Evolutionary conservation across 2,113 vertebrate genomes (phyloP).

Genomic region (Pseudopodoces humilis): DNA sequence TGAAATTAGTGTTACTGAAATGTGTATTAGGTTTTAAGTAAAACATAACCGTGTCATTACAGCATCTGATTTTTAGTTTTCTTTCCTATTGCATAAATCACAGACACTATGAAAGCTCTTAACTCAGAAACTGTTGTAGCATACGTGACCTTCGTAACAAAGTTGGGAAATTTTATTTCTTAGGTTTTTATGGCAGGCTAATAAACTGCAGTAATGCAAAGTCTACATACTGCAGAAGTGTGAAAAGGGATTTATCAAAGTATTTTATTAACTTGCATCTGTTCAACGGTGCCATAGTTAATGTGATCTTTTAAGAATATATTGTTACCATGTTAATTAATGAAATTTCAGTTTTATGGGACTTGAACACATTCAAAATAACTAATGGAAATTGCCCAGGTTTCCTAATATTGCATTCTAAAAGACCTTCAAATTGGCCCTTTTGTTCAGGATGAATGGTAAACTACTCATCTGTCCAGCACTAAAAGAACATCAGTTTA

Average conservation of each 20-base stretch:
- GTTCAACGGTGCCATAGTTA: not conserved
- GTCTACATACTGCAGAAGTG: not conserved
- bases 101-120: not conserved
- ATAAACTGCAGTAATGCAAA: not conserved
- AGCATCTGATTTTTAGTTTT: not conserved
- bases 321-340: not conserved
- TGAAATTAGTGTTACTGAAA: not conserved
- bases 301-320: not conserved
- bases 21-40: not conserved
- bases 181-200: not conserved
- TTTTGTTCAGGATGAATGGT: not conserved
- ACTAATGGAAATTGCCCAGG: not conserved
- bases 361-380: not conserved
- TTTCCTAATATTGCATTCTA: not conserved
- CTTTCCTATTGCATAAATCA: not conserved
- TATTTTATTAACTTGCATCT: constrained; percentile 28
- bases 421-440: fast-evolving
- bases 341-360: not conserved
- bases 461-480: not conserved
- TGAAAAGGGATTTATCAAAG: not conserved
- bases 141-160: not conserved
- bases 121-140: not conserved
- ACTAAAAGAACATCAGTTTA: not conserved
- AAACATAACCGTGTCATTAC: not conserved
- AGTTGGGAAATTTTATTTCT: not conserved